Base-by-base conservation (phyloP, 1,140 invertebrate genomes). In the Listronotus oregonensis region DNA sequence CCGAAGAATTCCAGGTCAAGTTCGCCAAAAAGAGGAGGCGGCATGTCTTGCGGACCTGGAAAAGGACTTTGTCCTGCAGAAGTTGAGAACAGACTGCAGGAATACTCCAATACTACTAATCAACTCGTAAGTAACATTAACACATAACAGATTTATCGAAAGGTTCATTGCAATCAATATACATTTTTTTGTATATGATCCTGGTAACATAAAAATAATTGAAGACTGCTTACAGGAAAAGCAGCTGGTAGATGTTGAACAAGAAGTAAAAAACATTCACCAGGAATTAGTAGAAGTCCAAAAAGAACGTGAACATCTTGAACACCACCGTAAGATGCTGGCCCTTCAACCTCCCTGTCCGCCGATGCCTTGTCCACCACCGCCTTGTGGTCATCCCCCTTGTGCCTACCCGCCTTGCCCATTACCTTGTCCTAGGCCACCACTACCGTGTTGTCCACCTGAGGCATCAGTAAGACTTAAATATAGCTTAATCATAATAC, bases 171-270 rank as follows among this genome's bases (percentile, higher is more conserved):
- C n/a, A n/a, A n/a, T n/a, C n/a, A n/a, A n/a, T n/a, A n/a, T n/a
- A n/a, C n/a, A n/a, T n/a, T n/a, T n/a, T n/a, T n/a, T n/a, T n/a
- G n/a, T n/a, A n/a, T n/a, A n/a, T n/a, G n/a, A n/a, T n/a, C n/a
- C n/a, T n/a, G n/a, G n/a, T n/a, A n/a, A 27, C 21, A 27, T 1
- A 27, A 27, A 3, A 27, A 27, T 27, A 27, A 27, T 27, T 27
- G 2, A 27, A 5, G 37, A 34, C 1, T 57, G 15, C 12, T 60
- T 55, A 17, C 54, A 86, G 85, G 82, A 86, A 79, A 82, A 85
- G 70, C 84, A 86, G 72, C 69, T 87, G 37, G 80, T 78, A 0
- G 80, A 78, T n/a, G 86, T 87, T 81, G 87, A 88, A 73, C 79
- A 79, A 27, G 85, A 87, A 69, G 83, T 88, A 0, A 82, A 81